Base-by-base conservation (phyloP, 2,888 invertebrate genomes). In the Drosophila subquinaria region DNA sequence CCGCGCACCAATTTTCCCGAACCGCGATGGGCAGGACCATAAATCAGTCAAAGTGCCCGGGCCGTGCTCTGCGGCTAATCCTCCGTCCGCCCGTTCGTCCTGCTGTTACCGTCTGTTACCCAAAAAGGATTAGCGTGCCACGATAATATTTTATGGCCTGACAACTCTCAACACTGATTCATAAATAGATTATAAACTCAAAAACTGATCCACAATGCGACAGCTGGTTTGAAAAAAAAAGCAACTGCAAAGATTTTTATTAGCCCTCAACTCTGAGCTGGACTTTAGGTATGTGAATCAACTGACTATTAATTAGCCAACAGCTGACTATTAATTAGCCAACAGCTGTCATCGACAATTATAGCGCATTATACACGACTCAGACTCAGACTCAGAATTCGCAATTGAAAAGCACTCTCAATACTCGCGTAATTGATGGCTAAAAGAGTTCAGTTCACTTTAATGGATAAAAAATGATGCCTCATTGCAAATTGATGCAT, bases 131-230 rank as follows among this genome's bases (percentile, higher is more conserved):
- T 84, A 83, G 73, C 60, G 52, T 33, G 43, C 17, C 33, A 43
- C 42, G 47, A 53, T 43, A 69, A 66, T 38, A 73, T 61, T 82
- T 87, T 69, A 76, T 71, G 78, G 56, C 50, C 61, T 52, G 62
- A 55, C 57, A 69, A 70, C 60, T 62, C 60, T 62, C 59, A 51
- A 66, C 72, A 78, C 72, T 80, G 69, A 84, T 86, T 88, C 84
- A 84, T 70, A 86, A 88, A 86, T 76, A 86, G 84, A 82, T 88
- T 84, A 81, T 48, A 59, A 48, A 60, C 50, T 50, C 40, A 50
- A 71, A 72, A 80, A 70, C 35, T 53, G 55, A 66, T 61, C 63
- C 64, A 73, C 62, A 69, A 33, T 42, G 65, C 68, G 67, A 70
- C 84, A 84, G 89, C 81, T 88, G 89, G 35, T 11, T 15, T 4